phyloP scores from a whole-genome alignment of 1,140 invertebrate species.

The Brachionus sp. region DNA sequence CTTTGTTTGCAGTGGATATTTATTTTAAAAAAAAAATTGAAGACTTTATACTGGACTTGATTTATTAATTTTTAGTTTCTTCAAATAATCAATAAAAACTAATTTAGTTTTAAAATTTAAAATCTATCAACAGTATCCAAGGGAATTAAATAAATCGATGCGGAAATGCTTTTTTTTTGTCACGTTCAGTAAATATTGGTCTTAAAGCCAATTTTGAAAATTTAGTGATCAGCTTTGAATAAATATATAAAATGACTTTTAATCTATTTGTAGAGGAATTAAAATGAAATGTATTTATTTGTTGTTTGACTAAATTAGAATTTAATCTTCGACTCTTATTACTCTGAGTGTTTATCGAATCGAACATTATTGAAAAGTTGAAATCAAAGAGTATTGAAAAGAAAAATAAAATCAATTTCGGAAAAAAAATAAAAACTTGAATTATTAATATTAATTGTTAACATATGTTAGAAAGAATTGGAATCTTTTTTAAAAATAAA shows the following conservation, averaged over 20 bases:
- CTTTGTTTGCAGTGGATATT: neutral
- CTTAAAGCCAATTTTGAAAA: neutral
- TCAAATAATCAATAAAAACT: neutral
- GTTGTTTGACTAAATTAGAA: too few relatives aligned
- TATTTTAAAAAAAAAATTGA: neutral
- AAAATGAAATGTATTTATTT: too few relatives aligned
- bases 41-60: neutral
- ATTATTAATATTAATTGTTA: too few relatives aligned
- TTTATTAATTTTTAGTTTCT: neutral
- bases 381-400: too few relatives aligned
- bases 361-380: too few relatives aligned
- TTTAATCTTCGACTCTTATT: too few relatives aligned
- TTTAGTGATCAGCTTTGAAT: neutral
- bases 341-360: too few relatives aligned
- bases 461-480: too few relatives aligned
- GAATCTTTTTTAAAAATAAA: too few relatives aligned
- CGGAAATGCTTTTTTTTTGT: neutral
- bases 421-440: too few relatives aligned
- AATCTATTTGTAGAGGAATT: too few relatives aligned
- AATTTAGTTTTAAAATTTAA: neutral
- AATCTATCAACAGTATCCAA: neutral
- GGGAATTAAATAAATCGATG: neutral
- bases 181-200: neutral
- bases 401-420: too few relatives aligned
- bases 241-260: neutral